Base-by-base conservation (phyloP, 2,797 vertebrate genomes). In the Acomys russatus region DNA sequence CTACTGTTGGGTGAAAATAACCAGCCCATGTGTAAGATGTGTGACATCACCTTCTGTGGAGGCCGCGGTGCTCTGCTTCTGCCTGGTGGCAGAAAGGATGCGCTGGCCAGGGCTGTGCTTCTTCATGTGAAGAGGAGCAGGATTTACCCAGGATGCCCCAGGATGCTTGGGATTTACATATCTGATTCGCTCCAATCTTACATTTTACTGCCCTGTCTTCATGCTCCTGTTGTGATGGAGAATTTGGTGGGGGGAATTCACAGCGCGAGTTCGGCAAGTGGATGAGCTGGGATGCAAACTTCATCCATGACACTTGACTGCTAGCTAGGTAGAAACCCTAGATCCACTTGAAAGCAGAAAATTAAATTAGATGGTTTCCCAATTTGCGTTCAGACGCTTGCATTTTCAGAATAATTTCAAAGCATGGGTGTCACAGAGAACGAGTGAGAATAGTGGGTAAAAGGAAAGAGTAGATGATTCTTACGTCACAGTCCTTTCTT, bases 351-450 rank as follows among this genome's bases (percentile, higher is more conserved):
- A 64, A 91, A 94, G 74, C 28, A 49, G 4, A 11, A 71, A 38
- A 63, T 86, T 80, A 86, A 87, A 44, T 54, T 44, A 66, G 70
- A 44, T 28, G 66, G 5, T 6, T 28, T 68, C 94, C 38, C 35
- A 33, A 68, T 93, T 93, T 73, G 33, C 6, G 63, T 82, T 33
- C 15, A 95, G 56, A 82, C 63, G 71, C 10, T 11, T 30, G 71
- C 61, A n/a, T 76, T 94, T 96, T 90, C 9, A 56, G 49, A 84
- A 73, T 78, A 33, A 70, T 91, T 96, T 90, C 90, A 35, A n/a
- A 51, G 64, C 1, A 25, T 66, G 54, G 17, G 6, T 0, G 44
- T 88, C 64, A 51, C 38, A 66, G 64, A 30, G 92, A 88, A 73
- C 68, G 51, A 73, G 49, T 63, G 15, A 90, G 59, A n/a, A 76